Base-by-base conservation (phyloP, 2,888 invertebrate species). In the Griposia aprilina region DNA sequence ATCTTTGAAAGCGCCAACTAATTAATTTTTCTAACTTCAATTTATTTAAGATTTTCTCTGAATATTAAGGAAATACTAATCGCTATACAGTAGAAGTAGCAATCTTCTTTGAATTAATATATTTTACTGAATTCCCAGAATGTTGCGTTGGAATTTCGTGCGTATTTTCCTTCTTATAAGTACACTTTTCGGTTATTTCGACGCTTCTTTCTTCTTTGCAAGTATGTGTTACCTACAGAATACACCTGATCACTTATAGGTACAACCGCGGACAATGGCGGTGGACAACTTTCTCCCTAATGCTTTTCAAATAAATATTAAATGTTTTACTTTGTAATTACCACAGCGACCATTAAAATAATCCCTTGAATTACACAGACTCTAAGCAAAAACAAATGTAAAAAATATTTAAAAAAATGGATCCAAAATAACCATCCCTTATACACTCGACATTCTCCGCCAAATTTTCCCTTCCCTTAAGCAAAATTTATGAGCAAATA, bases 401-500 rank as follows among this genome's bases (percentile, higher is more conserved):
- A 70, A 75, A 78, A 78, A 30, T 30, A 45, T 20, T 50, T 87
- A 88, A 91, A 92, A 92, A 89, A 92, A 92, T 90, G 86, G 84
- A 89, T 81, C 81, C 70, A 68, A 59, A 66, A 80, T 80, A 84
- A 84, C 89, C 93, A 93, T 94, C 90, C 88, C 91, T 93, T 94
- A 92, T 90, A 86, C 84, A 86, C 76, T 80, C 88, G 90, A 89
- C 88, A 74, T 89, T 91, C 86, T 90, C 90, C 80, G 87, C 91
- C 89, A 91, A 90, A 93, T 95, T 93, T 94, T 91, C 90, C 91
- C 91, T 93, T 92, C 91, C 91, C 91, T 92, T 92, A 92, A 94
- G 91, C 92, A 90, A 94, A 96, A 96, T 96, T 96, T 96, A 95
- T 95, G 96, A 94, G 95, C 93, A 96, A 96, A 96, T 96, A 96